Conservation (phyloP, 2,888 invertebrate genomes). For the Tortricodes alternella region DNA sequence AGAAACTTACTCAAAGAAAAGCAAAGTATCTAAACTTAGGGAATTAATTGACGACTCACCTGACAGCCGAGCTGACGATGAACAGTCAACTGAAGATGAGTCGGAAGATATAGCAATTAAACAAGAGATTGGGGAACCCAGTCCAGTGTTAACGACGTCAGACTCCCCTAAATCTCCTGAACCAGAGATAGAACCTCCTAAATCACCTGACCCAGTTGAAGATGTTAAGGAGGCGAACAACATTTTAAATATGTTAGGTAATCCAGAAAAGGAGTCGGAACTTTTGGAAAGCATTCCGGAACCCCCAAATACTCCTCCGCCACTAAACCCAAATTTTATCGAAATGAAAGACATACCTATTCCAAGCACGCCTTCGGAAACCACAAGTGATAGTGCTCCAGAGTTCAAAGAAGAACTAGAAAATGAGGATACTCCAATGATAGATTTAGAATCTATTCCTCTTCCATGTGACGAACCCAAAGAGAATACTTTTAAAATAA, state of each 20-base stretch:
- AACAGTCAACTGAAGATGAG: constrained; percentile 78
- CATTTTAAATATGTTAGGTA: constrained; percentile 23
- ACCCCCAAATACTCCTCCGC: constrained; percentile 59
- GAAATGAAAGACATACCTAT: constrained; percentile 29
- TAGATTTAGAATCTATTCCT: constrained; percentile 25
- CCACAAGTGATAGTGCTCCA: constrained; percentile 14
- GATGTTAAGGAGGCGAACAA: constrained; percentile 43
- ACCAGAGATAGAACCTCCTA: constrained; percentile 49
- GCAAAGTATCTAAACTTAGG: constrained; percentile 71
- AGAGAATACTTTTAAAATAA: constrained; percentile 19
- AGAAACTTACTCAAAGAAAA: constrained; percentile 80
- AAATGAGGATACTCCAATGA: constrained; percentile 19
- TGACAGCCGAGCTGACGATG: constrained; percentile 77
- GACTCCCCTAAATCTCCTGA: constrained; percentile 50
- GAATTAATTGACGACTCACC: constrained; percentile 77
- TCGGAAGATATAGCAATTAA: constrained; percentile 56
- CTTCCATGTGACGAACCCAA: constrained; percentile 24
- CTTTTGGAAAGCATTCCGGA: constrained; percentile 47
- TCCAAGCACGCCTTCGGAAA: constrained; percentile 22
- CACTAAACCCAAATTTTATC: constrained; percentile 35
- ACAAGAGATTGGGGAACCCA: constrained; percentile 48
- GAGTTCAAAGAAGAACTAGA: constrained; percentile 18
- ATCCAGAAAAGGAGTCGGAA: constrained; percentile 34
- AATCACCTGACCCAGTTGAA: constrained; percentile 43
- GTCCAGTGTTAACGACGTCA: constrained; percentile 45